Percentiles rank a stretch among this genome's conserved stretches.
Evolutionary conservation across 23 tunicate species (phyloP).

Genomic region (Ciona savignyi): DNA sequence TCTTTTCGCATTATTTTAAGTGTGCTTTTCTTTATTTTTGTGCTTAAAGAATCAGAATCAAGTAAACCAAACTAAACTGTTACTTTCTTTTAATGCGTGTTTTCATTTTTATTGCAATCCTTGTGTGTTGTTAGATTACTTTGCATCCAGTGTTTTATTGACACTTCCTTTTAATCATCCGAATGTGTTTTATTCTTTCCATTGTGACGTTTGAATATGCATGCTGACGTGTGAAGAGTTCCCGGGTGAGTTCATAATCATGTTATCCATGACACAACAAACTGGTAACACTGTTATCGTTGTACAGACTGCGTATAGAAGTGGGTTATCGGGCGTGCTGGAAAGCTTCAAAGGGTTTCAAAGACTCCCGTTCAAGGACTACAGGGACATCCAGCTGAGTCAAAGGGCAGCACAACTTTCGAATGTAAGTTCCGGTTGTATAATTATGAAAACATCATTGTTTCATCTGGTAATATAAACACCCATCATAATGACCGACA

Average conservation of each 20-base stretch:
- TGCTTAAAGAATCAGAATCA: background rate
- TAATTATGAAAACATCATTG: too few relatives aligned
- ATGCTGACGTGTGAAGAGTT: background rate
- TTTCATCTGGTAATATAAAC: too few relatives aligned
- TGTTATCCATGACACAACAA: too few relatives aligned
- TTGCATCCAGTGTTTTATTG: background rate
- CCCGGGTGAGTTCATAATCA: background rate
- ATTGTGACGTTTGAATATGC: background rate
- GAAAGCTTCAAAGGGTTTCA: constrained; percentile 76
- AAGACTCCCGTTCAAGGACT: constrained; percentile 43
- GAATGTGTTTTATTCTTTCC: background rate
- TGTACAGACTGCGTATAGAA: constrained; percentile 41
- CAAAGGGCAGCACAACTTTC: constrained; percentile 48
- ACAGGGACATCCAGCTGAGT: constrained; percentile 68
- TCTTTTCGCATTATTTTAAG: too few relatives aligned
- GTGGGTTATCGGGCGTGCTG: constrained; percentile 51
- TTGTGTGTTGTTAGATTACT: background rate
- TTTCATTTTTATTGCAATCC: background rate
- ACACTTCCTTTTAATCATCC: too few relatives aligned
- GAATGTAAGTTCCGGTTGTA: constrained; percentile 22
- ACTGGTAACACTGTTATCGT: background rate
- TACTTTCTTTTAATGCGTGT: background rate
- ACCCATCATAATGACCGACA: too few relatives aligned
- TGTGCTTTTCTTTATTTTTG: background rate
- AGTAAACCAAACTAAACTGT: too few relatives aligned